These are phyloP conservation scores for Onychorhynchus coronatus DNA, from an alignment of 2,113 vertebrate genomes.

Conservation along the genomic window DNA sequence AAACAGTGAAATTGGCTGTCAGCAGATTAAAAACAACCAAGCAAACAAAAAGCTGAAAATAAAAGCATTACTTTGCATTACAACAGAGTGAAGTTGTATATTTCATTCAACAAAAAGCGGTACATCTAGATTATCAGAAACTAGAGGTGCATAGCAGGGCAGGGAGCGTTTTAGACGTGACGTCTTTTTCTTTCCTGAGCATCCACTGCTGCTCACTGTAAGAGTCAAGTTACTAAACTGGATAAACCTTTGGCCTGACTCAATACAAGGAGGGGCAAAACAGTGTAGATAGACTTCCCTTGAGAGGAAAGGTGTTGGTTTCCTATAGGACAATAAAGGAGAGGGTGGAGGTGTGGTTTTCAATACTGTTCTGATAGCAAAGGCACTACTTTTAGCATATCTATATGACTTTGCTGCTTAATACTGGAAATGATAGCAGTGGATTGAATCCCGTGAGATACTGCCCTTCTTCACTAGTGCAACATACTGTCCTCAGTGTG, in stretches of 20 bases:
- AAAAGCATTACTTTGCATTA: neutral
- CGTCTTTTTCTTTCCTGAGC: neutral
- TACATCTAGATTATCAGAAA: neutral
- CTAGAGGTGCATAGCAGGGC: neutral
- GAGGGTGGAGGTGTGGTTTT: neutral
- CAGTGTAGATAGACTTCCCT: neutral
- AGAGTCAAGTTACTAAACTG: neutral
- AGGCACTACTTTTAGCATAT: neutral
- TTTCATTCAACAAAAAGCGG: neutral
- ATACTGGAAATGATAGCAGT: neutral
- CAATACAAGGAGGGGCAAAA: neutral
- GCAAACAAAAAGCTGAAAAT: neutral
- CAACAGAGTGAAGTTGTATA: neutral
- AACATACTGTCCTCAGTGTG: neutral
- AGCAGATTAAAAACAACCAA: neutral
- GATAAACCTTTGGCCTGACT: neutral
- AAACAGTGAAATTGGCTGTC: neutral
- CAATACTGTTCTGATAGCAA: neutral
- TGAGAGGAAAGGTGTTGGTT: conserved; percentile 43
- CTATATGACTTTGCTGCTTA: neutral
- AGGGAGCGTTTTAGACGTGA: accelerated
- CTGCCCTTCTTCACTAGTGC: neutral
- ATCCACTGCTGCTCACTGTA: neutral
- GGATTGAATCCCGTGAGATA: neutral
- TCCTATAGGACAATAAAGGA: conserved; percentile 13